Conservation (phyloP, 2,888 invertebrate species). For the Hyalella azteca region DNA sequence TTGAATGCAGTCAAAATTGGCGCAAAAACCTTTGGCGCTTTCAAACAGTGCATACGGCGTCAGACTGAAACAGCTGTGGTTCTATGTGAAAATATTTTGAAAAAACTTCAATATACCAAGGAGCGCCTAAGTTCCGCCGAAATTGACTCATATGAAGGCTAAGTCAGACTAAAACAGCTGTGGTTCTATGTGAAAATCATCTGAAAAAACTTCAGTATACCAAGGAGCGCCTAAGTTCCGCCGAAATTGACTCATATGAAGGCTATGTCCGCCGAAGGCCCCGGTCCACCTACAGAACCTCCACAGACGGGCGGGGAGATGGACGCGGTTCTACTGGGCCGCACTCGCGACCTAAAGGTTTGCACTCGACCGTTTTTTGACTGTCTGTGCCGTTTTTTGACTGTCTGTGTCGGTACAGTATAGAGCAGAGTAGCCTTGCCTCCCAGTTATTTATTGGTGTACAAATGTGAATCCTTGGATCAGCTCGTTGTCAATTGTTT, state of each 20-base stretch:
- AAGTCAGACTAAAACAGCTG: too few species aligned
- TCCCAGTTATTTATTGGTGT: too few species aligned
- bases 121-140: slow-evolving; percentile 47
- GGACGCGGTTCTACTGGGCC: slow-evolving; percentile 59
- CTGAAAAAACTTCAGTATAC: slow-evolving; percentile 49
- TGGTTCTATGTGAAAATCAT: too few species aligned
- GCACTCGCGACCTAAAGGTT: slow-evolving; percentile 57
- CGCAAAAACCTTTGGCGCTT: too few species aligned
- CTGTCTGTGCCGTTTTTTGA: background rate
- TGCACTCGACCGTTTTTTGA: background rate
- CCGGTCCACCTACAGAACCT: slow-evolving; percentile 15
- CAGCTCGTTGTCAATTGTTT: too few species aligned
- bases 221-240: slow-evolving; percentile 49
- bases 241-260: slow-evolving; percentile 29
- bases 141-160: background rate
- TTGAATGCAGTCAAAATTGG: too few species aligned
- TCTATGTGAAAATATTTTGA: too few species aligned
- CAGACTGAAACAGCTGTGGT: too few species aligned
- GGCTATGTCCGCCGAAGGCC: slow-evolving; percentile 38
- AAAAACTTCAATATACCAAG: slow-evolving; percentile 52
- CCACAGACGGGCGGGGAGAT: slow-evolving; percentile 59
- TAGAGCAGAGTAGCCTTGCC: too few species aligned
- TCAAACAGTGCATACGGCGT: too few species aligned
- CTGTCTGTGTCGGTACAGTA: too few species aligned
- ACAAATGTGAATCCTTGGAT: too few species aligned